Base-by-base conservation (phyloP, 2,113 vertebrate genomes). In the Geothlypis trichas region DNA sequence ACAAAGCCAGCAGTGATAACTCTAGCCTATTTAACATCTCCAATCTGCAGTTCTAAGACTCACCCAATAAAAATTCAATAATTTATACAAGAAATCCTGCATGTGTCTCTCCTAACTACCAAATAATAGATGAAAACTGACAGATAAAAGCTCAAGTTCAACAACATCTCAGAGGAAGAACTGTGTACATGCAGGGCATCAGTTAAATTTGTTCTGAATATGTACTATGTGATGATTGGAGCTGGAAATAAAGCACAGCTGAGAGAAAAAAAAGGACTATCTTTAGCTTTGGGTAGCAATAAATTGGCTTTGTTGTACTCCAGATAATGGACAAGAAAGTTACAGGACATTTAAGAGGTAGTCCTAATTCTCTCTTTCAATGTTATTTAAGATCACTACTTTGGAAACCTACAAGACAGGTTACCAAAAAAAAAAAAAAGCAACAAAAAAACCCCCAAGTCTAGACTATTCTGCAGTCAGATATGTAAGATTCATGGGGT, bases 81-180 rank as follows among this genome's bases (percentile, higher is more conserved):
- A 95, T 97, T 96, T 92, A 87, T 71, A 80, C 63, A 93, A 96
- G 88, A 95, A 97, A 95, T 81, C 66, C 55, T 49, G 42, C 58
- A 23, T 96, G 18, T 90, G 42, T 84, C 68, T 91, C 84, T 92
- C 57, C 27, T 87, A 85, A 95, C 89, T 96, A 93, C 84, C 89
- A 90, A 96, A 96, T 96, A 87, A 95, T 95, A 96, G 94, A 94
- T 91, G 62, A 97, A 96, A 97, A 90, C 68, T 89, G 90, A 20
- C 74, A 96, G 95, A 92, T 95, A 80, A 97, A 98, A 98, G 65
- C 37, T 42, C 59, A 66, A 13, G 39, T 94, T 96, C 73, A 83
- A 44, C 41, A 68, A 46, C 65, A 58, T 58, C 46, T 82, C 73
- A 88, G 54, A 78, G 69, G 51, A 93, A 80, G 67, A 59, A 31